Evolutionary conservation across 1,140 invertebrate species (phyloP).

Genomic region (Zaprionus capensis): DNA sequence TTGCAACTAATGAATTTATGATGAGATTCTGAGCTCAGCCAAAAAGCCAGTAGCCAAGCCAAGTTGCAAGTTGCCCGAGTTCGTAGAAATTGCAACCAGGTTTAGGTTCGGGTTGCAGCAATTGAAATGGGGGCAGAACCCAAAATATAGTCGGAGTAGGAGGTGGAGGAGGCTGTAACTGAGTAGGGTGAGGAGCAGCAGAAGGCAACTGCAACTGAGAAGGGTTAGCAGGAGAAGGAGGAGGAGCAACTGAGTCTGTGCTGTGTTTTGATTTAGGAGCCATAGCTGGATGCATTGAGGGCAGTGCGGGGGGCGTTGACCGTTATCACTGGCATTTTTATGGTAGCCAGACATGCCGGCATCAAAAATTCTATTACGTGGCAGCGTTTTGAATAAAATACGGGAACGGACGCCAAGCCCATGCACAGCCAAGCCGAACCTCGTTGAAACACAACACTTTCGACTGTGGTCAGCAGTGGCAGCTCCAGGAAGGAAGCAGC

Average conservation of each 20-base stretch:
- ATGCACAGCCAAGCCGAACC: constrained; percentile 12
- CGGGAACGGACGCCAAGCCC: constrained; percentile 54
- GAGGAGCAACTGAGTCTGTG: not conserved
- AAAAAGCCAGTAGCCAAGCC: constrained; percentile 68
- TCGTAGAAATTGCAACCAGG: constrained; percentile 44
- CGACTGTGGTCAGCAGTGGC: constrained; percentile 60
- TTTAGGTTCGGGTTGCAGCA: constrained; percentile 3
- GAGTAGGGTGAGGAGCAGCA: not conserved
- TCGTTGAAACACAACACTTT: constrained; percentile 79
- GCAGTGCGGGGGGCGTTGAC: constrained; percentile 69
- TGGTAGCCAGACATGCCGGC: constrained; percentile 78
- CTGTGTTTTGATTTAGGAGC: constrained; percentile 34
- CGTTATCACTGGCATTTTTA: constrained; percentile 80
- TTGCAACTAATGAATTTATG: constrained; percentile 81
- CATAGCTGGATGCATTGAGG: constrained; percentile 17
- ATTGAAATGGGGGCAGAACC: constrained; percentile 45
- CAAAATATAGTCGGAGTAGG: not conserved
- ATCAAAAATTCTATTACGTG: constrained; percentile 82
- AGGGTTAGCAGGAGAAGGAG: too few species aligned
- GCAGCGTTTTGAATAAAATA: constrained; percentile 82
- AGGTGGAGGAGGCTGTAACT: not conserved
- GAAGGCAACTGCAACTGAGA: too few species aligned
- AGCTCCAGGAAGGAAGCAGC: constrained; percentile 31
- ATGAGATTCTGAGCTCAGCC: constrained; percentile 70
- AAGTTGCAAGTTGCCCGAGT: constrained; percentile 55